Evolutionary conservation across 1,140 invertebrate genomes (phyloP), one percentile per base, ranked within the genome.

Genomic region (Wasmannia auropunctata): DNA sequence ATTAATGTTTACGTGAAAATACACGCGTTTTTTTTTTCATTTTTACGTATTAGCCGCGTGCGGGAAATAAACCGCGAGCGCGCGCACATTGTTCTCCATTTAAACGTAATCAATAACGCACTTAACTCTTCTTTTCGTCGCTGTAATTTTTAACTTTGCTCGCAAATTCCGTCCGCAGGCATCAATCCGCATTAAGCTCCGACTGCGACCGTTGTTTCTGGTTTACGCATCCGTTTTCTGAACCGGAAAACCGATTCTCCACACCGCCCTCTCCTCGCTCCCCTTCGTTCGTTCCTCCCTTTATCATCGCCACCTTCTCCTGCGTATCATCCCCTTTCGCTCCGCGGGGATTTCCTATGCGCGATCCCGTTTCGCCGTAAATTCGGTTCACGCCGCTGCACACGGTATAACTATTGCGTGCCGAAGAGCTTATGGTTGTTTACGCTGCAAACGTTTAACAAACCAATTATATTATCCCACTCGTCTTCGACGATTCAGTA

Each of bases 391-490:
- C 51, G 72, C n/a, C n/a, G 14, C 56, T 19, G 10, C 11, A 65
- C 28, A 62, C 19, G 10, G 10, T n/a, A 19, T 77, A 49, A 83
- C 58, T 22, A 28, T n/a, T 16, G 62, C 62, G 22, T 51, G 8
- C 14, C 14, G 7, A 67, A 10, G 34, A 6, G 22, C 14, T 62
- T 62, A 76, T 40, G 3, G 14, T 28, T 49, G 34, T 51, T 85
- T 62, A 63, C 46, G 60, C 25, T 40, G 28, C 58, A 46, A 77
- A 34, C 43, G 31, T 51, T 31, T 60, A 62, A 85, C 25, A 74
- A 51, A 77, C 16, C 58, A 65, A 85, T 85, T 85, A 77, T 37
- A n/a, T 63, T 54, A 40, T 79, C 43, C 34, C 25, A 65, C 74
- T 85, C 58, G 43, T 85, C 74, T 79, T 77, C 10, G 60, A 85